phyloP scores from a whole-genome alignment of 92 coral and sea anemone genomes.

The Nematostella vectensis region DNA sequence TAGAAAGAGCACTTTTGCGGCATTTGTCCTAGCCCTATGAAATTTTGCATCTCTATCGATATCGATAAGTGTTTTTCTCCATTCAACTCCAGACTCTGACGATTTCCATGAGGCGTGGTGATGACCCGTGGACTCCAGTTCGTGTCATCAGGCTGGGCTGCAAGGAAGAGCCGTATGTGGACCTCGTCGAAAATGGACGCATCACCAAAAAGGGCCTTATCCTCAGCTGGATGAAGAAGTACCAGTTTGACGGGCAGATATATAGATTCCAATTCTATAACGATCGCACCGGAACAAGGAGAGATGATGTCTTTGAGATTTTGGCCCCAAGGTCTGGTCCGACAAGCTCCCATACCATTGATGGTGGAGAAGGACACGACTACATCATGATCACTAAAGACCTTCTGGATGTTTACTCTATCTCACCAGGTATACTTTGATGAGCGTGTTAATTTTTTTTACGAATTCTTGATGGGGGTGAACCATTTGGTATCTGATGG shows the following conservation, averaged over 20 bases:
- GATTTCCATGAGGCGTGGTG: constrained; percentile 7
- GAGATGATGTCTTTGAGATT: constrained; percentile 7
- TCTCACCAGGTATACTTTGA: constrained; percentile 11
- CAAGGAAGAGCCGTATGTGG: constrained; percentile 18
- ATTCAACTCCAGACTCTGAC: constrained; percentile 1
- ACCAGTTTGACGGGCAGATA: constrained; percentile 10
- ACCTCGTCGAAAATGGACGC: constrained; percentile 11
- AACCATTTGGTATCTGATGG: too few relatives aligned
- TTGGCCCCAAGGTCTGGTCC: constrained; percentile 9
- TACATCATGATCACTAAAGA: constrained; percentile 3
- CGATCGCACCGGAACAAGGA: constrained; percentile 11
- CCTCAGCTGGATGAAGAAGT: constrained; percentile 15
- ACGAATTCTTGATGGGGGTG: too few relatives aligned
- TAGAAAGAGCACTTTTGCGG: too few relatives aligned
- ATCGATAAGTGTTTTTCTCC: constrained; percentile 7
- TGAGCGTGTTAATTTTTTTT: too few relatives aligned
- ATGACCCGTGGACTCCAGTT: constrained; percentile 11
- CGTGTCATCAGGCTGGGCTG: constrained; percentile 12
- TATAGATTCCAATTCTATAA: constrained; percentile 10
- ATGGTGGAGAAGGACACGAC: constrained; percentile 14
- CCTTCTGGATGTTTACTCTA: constrained; percentile 11
- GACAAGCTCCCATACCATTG: constrained; percentile 12
- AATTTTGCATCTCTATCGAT: too few relatives aligned
- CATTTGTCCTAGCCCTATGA: too few relatives aligned
- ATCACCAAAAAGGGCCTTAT: constrained; percentile 6